A percentile compares a stretch with the other conserved stretches of the same genome.
These are phyloP conservation scores for Agrochola circellaris DNA, from an alignment of 2,888 invertebrate genomes.

Conservation along the genomic window DNA sequence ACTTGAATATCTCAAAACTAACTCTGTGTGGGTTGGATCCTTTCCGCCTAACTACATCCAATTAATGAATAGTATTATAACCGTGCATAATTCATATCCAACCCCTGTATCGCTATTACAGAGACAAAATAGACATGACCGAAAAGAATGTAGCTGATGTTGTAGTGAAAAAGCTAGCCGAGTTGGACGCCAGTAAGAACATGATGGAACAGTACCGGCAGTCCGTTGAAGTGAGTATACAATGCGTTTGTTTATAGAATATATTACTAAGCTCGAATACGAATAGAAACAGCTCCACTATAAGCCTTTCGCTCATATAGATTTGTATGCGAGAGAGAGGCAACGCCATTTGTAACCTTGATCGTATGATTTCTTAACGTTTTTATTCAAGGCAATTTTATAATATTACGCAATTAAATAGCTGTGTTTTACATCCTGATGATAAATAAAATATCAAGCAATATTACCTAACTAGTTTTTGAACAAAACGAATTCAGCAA, in stretches of 20 bases:
- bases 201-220: conserved; percentile 87
- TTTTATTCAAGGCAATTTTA: not conserved
- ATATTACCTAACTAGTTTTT: not conserved
- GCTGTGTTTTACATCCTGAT: not conserved
- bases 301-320: not conserved
- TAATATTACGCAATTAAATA: not conserved
- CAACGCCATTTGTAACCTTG: not conserved
- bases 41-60: too few relatives aligned
- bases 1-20: too few relatives aligned
- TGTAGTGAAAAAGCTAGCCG: conserved; percentile 86
- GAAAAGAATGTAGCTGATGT: conserved; percentile 87
- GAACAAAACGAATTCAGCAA: not conserved
- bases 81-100: conserved; percentile 10
- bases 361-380: not conserved
- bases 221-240: conserved; percentile 84
- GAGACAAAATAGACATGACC: conserved; percentile 86
- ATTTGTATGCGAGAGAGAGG: not conserved
- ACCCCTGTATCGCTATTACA: conserved; percentile 71
- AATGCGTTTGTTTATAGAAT: not conserved
- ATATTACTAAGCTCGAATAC: not conserved
- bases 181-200: conserved; percentile 85
- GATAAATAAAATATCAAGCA: not conserved
- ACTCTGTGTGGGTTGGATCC: too few relatives aligned
- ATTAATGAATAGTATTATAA: not conserved
- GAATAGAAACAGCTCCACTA: not conserved